Base-by-base conservation (phyloP, 2,113 vertebrate genomes). In the Solea solea region DNA sequence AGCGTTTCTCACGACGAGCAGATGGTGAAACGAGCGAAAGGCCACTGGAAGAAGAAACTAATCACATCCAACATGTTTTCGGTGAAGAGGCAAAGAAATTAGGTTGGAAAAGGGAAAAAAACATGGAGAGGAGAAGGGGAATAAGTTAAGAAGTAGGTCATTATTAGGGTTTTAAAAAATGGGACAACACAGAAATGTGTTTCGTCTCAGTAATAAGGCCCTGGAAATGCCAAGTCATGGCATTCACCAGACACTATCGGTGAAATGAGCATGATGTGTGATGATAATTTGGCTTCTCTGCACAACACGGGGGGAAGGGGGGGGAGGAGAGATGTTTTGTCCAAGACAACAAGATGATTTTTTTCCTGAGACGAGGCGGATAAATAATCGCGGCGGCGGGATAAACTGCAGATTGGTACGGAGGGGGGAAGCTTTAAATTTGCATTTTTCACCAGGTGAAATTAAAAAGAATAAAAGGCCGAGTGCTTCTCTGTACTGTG, bases 11-110 rank as follows among this genome's bases (percentile, higher is more conserved):
- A 59, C 65, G 6, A 13, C 4, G 67, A 21, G 71, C 89, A 90
- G 89, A 89, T 88, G 85, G 89, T 48, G 49, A 64, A 83, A 67
- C 34, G 15, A 84, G 64, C 14, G 57, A 68, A 74, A 68, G 64
- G 57, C 68, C 55, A 34, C 21, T 53, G 28, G 48, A 15, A 9
- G 53, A 58, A 60, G 59, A 68, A 50, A 55, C n/a, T 40, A 53
- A 41, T 12, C 5, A 69, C 41, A 70, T 46, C 65, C 77, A 70
- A 71, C 81, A 76, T 83, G 81, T 81, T 83, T 46, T 59, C 0
- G 25, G 65, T 51, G 21, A n/a, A 56, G 61, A 56, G 68, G 44
- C 34, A 34, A 34, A 16, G 50, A 15, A 62, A 21, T 21, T 21
- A 21, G 34, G 34, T 34, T 34, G 3, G 34, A 34, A 34, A 6